phyloP scores from a whole-genome alignment of 1,140 invertebrate genomes.

The Drosophila bipectinata region DNA sequence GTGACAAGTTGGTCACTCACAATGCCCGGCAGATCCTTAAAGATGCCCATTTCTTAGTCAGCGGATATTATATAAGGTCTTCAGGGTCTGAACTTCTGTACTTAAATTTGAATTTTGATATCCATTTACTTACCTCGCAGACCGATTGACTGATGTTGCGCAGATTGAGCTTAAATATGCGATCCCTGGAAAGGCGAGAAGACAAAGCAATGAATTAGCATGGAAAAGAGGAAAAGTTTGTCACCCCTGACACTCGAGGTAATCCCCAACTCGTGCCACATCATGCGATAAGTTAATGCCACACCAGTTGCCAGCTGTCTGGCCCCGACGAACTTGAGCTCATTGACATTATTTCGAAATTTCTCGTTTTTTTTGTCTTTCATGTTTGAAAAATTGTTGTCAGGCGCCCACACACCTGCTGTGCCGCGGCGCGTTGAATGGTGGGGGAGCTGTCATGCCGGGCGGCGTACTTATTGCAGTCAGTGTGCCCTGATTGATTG shows the following conservation, averaged over 20 bases:
- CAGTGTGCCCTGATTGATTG: constrained; percentile 61
- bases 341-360: constrained; percentile 58
- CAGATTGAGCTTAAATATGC: constrained; percentile 88
- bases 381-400: constrained; percentile 66
- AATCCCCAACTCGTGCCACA: constrained; percentile 65
- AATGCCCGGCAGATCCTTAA: constrained; percentile 17
- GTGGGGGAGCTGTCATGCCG: constrained; percentile 12
- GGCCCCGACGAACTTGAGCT: constrained; percentile 44
- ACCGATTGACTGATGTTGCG: constrained; percentile 89
- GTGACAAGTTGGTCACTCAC: constrained; percentile 44
- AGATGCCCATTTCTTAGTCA: background rate
- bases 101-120: constrained; percentile 1
- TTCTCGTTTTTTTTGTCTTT: constrained; percentile 8
- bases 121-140: constrained; percentile 87
- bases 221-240: constrained; percentile 44
- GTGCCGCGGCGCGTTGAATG: background rate
- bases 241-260: constrained; percentile 59
- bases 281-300: constrained; percentile 73
- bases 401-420: constrained; percentile 33
- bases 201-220: constrained; percentile 46
- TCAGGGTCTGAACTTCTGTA: background rate
- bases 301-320: constrained; percentile 48
- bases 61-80: background rate
- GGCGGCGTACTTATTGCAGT: constrained; percentile 62
- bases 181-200: constrained; percentile 86